These are phyloP conservation scores for Octodon degus DNA, from an alignment of 2,113 vertebrate species.

Conservation along the genomic window DNA sequence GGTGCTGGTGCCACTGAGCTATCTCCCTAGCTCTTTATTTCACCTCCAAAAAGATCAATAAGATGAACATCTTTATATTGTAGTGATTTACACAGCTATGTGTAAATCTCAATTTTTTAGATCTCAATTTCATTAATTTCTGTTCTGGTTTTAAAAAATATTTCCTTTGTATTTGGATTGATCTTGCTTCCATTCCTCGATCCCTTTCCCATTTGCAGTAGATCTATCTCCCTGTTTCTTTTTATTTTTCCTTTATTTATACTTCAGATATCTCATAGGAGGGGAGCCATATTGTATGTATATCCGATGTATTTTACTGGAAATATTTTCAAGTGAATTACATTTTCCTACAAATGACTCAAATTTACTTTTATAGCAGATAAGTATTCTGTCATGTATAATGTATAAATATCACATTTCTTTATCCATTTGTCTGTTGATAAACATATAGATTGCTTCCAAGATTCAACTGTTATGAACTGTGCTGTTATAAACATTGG, in stretches of 20 bases:
- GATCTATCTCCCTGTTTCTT: background rate
- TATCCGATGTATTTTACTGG: background rate
- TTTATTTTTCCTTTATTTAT: background rate
- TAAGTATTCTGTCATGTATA: background rate
- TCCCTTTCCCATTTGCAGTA: background rate
- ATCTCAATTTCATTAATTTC: too few species aligned
- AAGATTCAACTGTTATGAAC: background rate
- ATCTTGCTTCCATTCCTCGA: background rate
- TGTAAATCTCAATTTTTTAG: background rate
- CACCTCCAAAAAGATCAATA: background rate
- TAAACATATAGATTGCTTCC: conserved; percentile 12
- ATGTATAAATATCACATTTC: background rate
- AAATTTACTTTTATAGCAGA: background rate
- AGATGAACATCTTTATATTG: background rate
- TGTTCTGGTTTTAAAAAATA: too few species aligned
- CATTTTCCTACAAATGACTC: background rate
- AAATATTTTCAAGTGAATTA: background rate
- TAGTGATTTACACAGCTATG: background rate
- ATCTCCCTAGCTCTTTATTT: too few species aligned
- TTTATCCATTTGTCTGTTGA: background rate
- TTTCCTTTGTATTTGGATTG: too few species aligned
- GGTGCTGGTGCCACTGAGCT: too few species aligned
- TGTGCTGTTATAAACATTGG: background rate
- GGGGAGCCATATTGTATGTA: background rate
- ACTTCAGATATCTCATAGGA: background rate